A percentile compares a stretch with the other conserved stretches of the same genome.
Evolutionary conservation across 2,113 vertebrate genomes (phyloP).

Genomic region (Hemiprocne comata): DNA sequence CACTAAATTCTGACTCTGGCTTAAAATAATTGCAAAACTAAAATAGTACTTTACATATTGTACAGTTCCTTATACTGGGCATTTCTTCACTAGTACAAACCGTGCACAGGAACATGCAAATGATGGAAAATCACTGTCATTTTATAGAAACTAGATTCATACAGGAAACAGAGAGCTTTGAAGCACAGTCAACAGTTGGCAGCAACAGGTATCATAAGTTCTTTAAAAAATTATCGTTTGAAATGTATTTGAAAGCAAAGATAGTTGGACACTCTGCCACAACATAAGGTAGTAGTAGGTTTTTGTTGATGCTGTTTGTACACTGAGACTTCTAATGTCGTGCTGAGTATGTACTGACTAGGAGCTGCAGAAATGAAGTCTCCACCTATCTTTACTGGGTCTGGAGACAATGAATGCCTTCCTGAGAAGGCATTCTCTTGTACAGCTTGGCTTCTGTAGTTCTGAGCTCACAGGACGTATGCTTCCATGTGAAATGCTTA

Average conservation of each 20-base stretch:
- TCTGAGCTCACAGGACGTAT: background rate
- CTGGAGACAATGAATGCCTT: background rate
- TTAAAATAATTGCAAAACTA: background rate
- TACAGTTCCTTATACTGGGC: background rate
- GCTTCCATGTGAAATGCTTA: background rate
- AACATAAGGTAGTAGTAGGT: background rate
- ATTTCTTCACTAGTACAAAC: background rate
- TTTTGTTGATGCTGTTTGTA: background rate
- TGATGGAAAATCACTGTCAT: background rate
- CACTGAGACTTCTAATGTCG: background rate
- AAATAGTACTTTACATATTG: background rate
- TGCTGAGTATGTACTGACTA: background rate
- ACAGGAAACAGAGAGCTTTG: background rate
- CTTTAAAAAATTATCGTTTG: background rate
- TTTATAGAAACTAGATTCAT: background rate
- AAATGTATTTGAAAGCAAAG: background rate
- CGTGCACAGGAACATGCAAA: background rate
- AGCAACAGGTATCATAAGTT: background rate
- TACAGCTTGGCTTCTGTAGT: background rate
- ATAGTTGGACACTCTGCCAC: background rate
- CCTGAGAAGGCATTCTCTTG: too few relatives aligned
- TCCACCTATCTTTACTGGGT: background rate
- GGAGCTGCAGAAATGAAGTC: background rate
- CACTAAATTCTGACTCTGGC: background rate
- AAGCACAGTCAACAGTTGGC: background rate